Percentiles rank a stretch among this genome's conserved stretches.
Evolutionary conservation across 2,113 vertebrate genomes (phyloP).

Genomic region (Hyaena hyaena): DNA sequence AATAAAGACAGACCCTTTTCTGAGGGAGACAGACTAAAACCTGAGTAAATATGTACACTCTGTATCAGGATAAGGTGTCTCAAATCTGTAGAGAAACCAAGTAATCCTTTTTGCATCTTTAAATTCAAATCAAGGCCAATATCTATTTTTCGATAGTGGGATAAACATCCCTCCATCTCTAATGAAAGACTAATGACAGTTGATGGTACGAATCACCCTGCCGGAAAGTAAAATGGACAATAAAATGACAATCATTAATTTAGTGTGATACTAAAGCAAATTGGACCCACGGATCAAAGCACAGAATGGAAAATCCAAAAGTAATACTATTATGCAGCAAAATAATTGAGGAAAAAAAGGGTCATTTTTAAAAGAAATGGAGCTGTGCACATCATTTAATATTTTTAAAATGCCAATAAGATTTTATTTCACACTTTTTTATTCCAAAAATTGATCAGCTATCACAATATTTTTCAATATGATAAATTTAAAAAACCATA

Average conservation of each 20-base stretch:
- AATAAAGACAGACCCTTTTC: not conserved
- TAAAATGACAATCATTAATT: not conserved
- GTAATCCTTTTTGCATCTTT: not conserved
- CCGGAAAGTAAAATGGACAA: not conserved
- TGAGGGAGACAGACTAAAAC: not conserved
- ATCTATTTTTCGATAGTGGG: not conserved
- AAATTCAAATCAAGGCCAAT: not conserved
- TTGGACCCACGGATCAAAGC: not conserved
- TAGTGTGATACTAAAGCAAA: not conserved
- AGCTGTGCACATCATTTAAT: not conserved
- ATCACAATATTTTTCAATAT: not conserved
- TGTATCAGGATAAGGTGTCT: not conserved
- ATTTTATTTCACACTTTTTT: not conserved
- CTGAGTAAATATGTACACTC: not conserved
- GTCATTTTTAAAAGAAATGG: not conserved
- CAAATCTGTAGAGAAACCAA: not conserved
- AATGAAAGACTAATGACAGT: not conserved
- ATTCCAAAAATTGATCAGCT: not conserved
- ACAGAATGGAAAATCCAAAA: not conserved
- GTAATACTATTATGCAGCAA: not conserved
- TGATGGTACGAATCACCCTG: not conserved
- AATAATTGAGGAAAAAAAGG: not conserved
- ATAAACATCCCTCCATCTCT: not conserved
- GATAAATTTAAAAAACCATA: not conserved
- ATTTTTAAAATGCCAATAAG: not conserved